Conservation (phyloP, 2,888 invertebrate genomes). For the Acanthopleura granulata region DNA sequence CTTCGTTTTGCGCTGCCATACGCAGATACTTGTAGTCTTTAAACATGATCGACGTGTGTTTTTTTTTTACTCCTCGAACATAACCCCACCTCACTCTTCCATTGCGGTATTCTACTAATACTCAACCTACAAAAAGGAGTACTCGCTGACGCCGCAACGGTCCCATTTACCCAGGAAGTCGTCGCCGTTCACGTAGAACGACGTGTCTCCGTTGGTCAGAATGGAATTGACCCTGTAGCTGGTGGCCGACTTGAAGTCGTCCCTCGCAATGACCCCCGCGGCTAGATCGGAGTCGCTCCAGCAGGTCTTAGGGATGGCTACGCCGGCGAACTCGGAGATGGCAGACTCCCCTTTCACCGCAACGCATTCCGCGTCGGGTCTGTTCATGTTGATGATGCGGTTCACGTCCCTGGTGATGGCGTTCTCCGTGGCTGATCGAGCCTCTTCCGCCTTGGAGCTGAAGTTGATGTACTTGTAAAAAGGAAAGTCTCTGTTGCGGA, state of each 20-base stretch:
- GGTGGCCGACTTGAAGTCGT: constrained; percentile 3
- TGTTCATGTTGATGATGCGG: constrained; percentile 1
- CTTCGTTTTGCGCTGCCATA: neutral
- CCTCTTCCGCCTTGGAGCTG: neutral
- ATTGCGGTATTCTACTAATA: neutral
- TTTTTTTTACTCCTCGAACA: neutral
- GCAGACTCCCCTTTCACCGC: neutral
- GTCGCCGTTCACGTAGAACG: neutral
- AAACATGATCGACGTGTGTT: neutral
- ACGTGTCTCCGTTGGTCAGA: neutral
- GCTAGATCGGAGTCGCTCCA: neutral
- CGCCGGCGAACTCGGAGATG: neutral
- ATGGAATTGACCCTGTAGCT: constrained; percentile 1
- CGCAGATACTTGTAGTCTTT: neutral
- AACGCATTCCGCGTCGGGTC: neutral
- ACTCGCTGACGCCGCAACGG: neutral
- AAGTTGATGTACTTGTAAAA: constrained; percentile 7
- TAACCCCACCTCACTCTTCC: neutral
- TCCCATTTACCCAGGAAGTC: neutral
- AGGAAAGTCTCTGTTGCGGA: neutral
- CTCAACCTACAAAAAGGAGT: neutral
- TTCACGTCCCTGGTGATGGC: neutral
- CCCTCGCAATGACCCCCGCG: neutral
- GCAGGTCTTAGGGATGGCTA: neutral
- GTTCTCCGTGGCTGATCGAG: neutral